A percentile compares a stretch with the other conserved stretches of the same genome.
Conservation (phyloP, 1,140 invertebrate genomes). For the Heliconius melpomene region DNA sequence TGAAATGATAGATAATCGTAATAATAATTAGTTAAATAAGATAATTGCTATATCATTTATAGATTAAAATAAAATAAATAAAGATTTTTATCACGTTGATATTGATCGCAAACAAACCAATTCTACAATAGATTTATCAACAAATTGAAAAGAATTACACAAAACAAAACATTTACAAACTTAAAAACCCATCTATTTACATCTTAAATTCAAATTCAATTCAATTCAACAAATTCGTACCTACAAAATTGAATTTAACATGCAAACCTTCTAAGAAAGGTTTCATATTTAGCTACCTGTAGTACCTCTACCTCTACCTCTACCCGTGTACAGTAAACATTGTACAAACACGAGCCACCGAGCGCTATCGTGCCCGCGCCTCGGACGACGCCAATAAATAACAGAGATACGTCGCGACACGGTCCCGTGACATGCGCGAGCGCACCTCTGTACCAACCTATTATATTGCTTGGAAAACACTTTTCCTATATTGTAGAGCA, state of each 20-base stretch:
- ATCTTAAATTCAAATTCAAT: not conserved
- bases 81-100: too few relatives aligned
- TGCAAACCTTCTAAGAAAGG: slow-evolving; percentile 30
- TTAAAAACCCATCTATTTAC: not conserved
- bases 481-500: slow-evolving; percentile 12
- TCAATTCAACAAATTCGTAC: not conserved
- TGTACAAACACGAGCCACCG: slow-evolving; percentile 37
- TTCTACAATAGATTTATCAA: too few relatives aligned
- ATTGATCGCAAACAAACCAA: too few relatives aligned
- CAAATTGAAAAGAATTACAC: not conserved
- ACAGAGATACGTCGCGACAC: slow-evolving; percentile 71
- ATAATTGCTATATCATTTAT: too few relatives aligned
- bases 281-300: slow-evolving; percentile 28
- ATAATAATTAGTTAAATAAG: too few relatives aligned
- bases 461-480: slow-evolving; percentile 13
- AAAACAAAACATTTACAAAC: not conserved
- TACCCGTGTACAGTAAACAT: slow-evolving; percentile 11
- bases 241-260: slow-evolving; percentile 20
- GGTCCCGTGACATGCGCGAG: slow-evolving; percentile 65
- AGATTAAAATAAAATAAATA: too few relatives aligned
- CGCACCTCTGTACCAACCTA: slow-evolving; percentile 34
- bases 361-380: slow-evolving; percentile 54
- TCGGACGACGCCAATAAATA: slow-evolving; percentile 73
- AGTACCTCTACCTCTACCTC: not conserved
- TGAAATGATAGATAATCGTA: too few relatives aligned